Evolutionary conservation across 2,113 vertebrate genomes (phyloP).

Genomic region (Desmodus rotundus): DNA sequence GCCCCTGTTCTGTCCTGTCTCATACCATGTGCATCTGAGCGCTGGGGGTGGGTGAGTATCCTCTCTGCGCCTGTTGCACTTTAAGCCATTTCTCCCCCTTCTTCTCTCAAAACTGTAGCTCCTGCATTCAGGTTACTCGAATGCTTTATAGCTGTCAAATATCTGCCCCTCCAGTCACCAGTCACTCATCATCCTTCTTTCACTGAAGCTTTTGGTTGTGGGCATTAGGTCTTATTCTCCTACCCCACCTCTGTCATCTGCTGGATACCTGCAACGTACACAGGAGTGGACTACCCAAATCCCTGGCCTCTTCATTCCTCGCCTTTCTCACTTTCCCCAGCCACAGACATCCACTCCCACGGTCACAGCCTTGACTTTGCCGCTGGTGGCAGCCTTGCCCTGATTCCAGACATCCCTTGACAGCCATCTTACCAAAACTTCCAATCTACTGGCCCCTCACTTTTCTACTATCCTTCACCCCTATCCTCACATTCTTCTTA

Average conservation of each 20-base stretch:
- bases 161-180: background rate
- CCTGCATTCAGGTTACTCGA: background rate
- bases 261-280: background rate
- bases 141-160: background rate
- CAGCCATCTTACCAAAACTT: background rate
- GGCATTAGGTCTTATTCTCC: background rate
- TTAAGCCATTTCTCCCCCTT: background rate
- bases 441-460: background rate
- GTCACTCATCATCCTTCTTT: too few species aligned
- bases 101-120: background rate
- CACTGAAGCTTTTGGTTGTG: background rate
- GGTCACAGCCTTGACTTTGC: background rate
- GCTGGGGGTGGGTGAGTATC: background rate
- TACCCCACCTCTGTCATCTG: background rate
- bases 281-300: background rate
- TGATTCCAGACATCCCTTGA: constrained; percentile 5
- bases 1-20: background rate
- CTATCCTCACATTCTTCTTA: background rate
- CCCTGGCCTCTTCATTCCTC: background rate
- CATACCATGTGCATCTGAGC: background rate
- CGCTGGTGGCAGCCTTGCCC: background rate
- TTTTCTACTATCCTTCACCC: background rate
- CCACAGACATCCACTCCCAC: background rate
- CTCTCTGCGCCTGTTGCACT: background rate
- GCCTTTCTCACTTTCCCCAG: background rate